A percentile compares a stretch with the other conserved stretches of the same genome.
These are phyloP conservation scores for Planiliza haematocheilus DNA, from an alignment of 2,113 vertebrate genomes.

Conservation along the genomic window DNA sequence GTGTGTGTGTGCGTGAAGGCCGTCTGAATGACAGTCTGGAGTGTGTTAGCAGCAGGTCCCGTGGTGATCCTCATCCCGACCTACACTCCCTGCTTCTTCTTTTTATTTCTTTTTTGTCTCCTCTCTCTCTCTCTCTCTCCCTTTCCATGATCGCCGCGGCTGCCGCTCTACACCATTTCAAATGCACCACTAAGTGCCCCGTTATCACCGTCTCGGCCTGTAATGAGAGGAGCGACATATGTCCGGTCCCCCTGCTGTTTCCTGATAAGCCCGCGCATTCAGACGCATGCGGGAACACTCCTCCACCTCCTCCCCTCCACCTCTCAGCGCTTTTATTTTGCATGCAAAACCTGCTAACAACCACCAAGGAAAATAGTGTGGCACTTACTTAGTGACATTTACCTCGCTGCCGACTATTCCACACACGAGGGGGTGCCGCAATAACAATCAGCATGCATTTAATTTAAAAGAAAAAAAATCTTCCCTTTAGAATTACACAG, in stretches of 20 bases:
- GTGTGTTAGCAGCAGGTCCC: constrained; percentile 33
- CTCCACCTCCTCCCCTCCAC: constrained; percentile 11
- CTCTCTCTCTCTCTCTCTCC: too few relatives aligned
- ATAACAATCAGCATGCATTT: constrained; percentile 78
- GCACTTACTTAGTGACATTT: constrained; percentile 77
- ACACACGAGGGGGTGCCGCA: constrained; percentile 33
- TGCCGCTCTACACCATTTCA: constrained; percentile 40
- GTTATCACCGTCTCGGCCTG: constrained; percentile 60
- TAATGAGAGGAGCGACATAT: constrained; percentile 72
- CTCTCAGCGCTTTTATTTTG: constrained; percentile 40
- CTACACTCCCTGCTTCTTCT: constrained; percentile 1
- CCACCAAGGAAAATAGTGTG: constrained; percentile 55
- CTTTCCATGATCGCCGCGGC: constrained; percentile 13
- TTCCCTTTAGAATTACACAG: constrained; percentile 56
- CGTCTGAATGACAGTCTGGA: constrained; percentile 29
- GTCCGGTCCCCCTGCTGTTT: constrained; percentile 68
- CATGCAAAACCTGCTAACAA: constrained; percentile 55
- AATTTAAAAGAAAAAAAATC: constrained; percentile 66
- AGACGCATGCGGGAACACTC: constrained; percentile 27
- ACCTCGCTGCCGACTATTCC: constrained; percentile 62
- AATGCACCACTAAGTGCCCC: constrained; percentile 51
- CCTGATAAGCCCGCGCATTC: constrained; percentile 56
- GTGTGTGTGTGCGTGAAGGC: constrained; percentile 1
- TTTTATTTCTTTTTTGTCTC: neutral
- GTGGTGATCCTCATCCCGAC: constrained; percentile 33